Percentiles rank a stretch among this genome's conserved stretches.
Conservation (phyloP, 1,140 invertebrate genomes). For the Drosophila watanabei region DNA sequence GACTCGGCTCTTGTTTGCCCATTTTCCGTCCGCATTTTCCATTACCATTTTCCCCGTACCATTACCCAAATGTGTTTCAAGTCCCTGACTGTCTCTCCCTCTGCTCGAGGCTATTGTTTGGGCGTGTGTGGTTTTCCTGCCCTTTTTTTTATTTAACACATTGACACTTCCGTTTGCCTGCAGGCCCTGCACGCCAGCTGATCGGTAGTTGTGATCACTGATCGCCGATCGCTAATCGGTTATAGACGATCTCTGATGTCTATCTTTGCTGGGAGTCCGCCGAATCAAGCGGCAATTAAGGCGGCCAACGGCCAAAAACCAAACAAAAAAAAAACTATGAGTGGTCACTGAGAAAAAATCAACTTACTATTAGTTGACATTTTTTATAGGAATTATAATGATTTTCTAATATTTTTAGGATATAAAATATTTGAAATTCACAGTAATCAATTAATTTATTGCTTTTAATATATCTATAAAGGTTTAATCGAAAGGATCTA, state of each 20-base stretch:
- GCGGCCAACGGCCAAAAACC: slow-evolving; percentile 24
- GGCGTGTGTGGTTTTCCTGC: slow-evolving; percentile 71
- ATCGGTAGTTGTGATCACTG: slow-evolving; percentile 21
- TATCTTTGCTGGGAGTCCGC: slow-evolving; percentile 57
- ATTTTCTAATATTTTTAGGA: background rate
- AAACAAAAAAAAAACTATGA: slow-evolving; percentile 12
- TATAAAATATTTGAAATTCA: background rate
- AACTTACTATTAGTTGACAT: background rate
- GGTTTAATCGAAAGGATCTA: background rate
- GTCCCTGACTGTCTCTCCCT: slow-evolving; percentile 7
- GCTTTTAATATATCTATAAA: background rate
- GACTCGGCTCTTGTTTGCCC: slow-evolving; percentile 55
- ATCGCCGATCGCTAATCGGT: slow-evolving; percentile 10
- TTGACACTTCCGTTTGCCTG: slow-evolving; percentile 71
- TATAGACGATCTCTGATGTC: slow-evolving; percentile 41
- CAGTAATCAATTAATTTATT: background rate
- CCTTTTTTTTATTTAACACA: slow-evolving; percentile 72
- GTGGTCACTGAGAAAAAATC: background rate
- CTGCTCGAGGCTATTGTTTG: slow-evolving; percentile 11
- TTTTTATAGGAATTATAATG: background rate
- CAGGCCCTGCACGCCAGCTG: slow-evolving; percentile 11
- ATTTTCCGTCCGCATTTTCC: slow-evolving; percentile 45
- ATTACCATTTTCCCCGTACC: slow-evolving; percentile 24
- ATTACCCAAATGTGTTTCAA: slow-evolving; percentile 41
- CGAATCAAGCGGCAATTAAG: slow-evolving; percentile 83